Evolutionary conservation across 2,888 invertebrate species (phyloP), one percentile per base, ranked within the genome.

Genomic region (Oscheius sp.): DNA sequence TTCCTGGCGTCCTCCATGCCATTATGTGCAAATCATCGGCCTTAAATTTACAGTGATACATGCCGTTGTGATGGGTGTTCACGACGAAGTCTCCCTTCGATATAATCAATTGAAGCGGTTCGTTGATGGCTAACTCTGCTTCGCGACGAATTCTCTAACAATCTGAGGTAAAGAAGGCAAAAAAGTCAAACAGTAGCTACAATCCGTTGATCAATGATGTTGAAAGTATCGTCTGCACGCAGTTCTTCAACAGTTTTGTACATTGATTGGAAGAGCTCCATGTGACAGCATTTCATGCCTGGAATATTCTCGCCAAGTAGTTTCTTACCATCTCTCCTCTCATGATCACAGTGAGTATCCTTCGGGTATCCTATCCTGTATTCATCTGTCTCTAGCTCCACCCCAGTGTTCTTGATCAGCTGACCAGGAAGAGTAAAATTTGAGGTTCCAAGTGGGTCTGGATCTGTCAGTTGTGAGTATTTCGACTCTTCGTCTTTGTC

Each of bases 241-340:
- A 54, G n/a, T 5, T 33, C 54, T 36, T 33, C 36, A 17, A 54
- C 54, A n/a, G 33, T 33, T 17, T 32, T 22, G 33, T 54, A 36
- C 54, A 54, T 54, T n/a, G 54, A 54, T 9, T 33, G 32, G 33
- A 54, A 54, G 1, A 54, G 33, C 6, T 54, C 54, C 54, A 54
- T 54, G 32, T 54, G 54, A 32, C 54, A 54, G 24, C 54, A 54
- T 33, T 54, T 54, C 8, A 22, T 20, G n/a, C 54, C 54, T 54
- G 54, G 20, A 54, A n/a, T n/a, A n/a, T n/a, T n/a, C n/a, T n/a
- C n/a, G n/a, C n/a, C n/a, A n/a, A n/a, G n/a, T n/a, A n/a, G n/a
- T n/a, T n/a, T 41, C 8, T 22, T 22, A 47, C 47, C 47, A 22
- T 54, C 54, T n/a, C 17, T 32, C 20, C 33, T 12, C n/a, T 32